phyloP scores from a whole-genome alignment of 2,888 invertebrate genomes.

The Carcina quercana region DNA sequence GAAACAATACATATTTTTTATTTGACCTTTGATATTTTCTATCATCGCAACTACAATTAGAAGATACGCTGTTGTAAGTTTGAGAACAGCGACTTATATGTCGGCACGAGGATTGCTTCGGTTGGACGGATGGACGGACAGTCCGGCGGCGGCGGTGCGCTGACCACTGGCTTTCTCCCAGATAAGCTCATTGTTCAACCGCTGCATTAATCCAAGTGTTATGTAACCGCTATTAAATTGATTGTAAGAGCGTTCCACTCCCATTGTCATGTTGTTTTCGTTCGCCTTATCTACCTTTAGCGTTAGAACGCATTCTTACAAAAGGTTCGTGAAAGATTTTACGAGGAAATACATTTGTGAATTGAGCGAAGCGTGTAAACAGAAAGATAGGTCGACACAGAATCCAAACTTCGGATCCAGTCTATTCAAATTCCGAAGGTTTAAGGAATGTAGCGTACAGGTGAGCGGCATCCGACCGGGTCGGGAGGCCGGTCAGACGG shows the following conservation, averaged over 20 bases:
- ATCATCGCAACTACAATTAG: too few species aligned
- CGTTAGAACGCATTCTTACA: constrained; percentile 7
- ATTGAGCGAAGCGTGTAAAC: constrained; percentile 31
- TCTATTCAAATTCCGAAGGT: constrained; percentile 39
- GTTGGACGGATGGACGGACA: constrained; percentile 17
- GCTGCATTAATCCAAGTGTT: constrained; percentile 55
- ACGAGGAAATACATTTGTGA: constrained; percentile 19
- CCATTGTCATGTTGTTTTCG: constrained; percentile 28
- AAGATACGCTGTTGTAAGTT: too few species aligned
- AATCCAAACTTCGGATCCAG: constrained; percentile 41
- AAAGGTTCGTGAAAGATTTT: constrained; percentile 3
- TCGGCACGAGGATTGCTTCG: constrained; percentile 9
- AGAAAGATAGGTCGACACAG: constrained; percentile 32
- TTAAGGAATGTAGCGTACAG: constrained; percentile 31
- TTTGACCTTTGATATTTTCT: too few species aligned
- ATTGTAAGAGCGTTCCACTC: constrained; percentile 44
- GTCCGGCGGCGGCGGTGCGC: neutral
- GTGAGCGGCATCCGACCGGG: constrained; percentile 30
- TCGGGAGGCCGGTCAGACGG: constrained; percentile 30
- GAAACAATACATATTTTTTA: too few species aligned
- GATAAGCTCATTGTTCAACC: constrained; percentile 62
- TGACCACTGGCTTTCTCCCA: constrained; percentile 48
- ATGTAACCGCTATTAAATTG: constrained; percentile 59
- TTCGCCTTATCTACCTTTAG: constrained; percentile 9
- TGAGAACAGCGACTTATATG: too few species aligned